Evolutionary conservation across 2,888 invertebrate genomes (phyloP), one percentile per base, ranked within the genome.

Genomic region (Neria commutata): DNA sequence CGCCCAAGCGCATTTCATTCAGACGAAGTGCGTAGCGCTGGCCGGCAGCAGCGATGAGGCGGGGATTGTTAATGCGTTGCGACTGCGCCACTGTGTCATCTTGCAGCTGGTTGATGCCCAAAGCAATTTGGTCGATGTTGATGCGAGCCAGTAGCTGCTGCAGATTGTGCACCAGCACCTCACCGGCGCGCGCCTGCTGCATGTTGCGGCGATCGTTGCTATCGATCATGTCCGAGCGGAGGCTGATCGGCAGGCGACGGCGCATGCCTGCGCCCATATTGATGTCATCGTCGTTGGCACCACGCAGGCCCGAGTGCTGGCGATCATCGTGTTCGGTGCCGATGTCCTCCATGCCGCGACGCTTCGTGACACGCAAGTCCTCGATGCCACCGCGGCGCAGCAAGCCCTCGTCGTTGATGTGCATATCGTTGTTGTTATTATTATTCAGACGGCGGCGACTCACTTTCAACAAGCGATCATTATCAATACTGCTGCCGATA

Each of bases 101-200:
- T 54, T 62, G 8, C 48, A 60, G 16, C 50, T 88, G 86, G 4
- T 86, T 85, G 45, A 89, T 82, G 54, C 86, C 87, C 71, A 88
- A 86, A 6, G 89, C 86, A 33, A 91, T 81, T 73, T 90, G 87
- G 75, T 91, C 91, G 80, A 91, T 84, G 73, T 91, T 88, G 74
- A 90, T 90, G 84, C 88, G 87, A 49, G 89, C 86, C 65, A 90
- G 67, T 10, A 90, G 72, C 77, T 91, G 89, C 72, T 89, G 89
- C 69, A 89, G 86, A 56, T 85, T 76, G 72, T 85, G 88, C 81
- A 88, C 86, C 72, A 85, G 85, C 52, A 84, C 76, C 79, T 88
- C 88, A 51, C 88, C 89, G 63, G 86, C 85, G 46, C 82, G 81
- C 66, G 85, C 84, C 63, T 84, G 83, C 10, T 76, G 68, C 19